Evolutionary conservation across 2,113 vertebrate genomes (phyloP), one percentile per base, ranked within the genome.

Genomic region (Callocephalon fimbriatum): DNA sequence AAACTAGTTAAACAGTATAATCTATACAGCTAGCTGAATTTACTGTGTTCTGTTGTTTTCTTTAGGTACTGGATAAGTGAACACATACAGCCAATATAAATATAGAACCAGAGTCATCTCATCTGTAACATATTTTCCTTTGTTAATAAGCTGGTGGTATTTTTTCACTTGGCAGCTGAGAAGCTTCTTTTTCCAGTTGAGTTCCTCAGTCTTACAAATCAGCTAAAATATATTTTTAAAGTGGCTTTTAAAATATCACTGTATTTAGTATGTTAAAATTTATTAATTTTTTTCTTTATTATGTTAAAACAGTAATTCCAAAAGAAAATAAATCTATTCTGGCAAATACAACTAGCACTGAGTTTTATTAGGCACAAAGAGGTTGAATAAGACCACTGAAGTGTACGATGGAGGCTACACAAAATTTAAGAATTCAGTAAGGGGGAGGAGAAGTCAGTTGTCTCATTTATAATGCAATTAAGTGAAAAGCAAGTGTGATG

Each of bases 221-320:
- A 81, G 16, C 31, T 29, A 31, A 74, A 86, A 77, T 16, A 5
- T 5, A 73, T 45, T 59, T 1, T 20, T 67, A 21, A 9, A 0
- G 5, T 7, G 2, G 0, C 0, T 0, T 67, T 90, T 19, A 65
- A 83, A 83, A n/a, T 63, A 51, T 35, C 12, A 20, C 21, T 53
- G 12, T 15, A n/a, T 58, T 32, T 47, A 76, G 10, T 18, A 76
- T 1, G 3, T 10, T 62, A 22, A 8, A 54, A 18, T 61, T 40
- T 51, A 44, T 58, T 54, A 37, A 9, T 0, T 7, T 38, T 68
- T 70, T 65, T 71, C 45, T 16, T 77, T 32, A 16, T 77, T 38
- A 31, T 15, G 5, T 63, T 61, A 65, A 56, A 61, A 59, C 6
- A 62, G 31, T 27, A 13, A 93, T 56, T 82, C 12, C 27, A 86